phyloP scores from a whole-genome alignment of 2,888 invertebrate species.

The Baronia brevicornis region DNA sequence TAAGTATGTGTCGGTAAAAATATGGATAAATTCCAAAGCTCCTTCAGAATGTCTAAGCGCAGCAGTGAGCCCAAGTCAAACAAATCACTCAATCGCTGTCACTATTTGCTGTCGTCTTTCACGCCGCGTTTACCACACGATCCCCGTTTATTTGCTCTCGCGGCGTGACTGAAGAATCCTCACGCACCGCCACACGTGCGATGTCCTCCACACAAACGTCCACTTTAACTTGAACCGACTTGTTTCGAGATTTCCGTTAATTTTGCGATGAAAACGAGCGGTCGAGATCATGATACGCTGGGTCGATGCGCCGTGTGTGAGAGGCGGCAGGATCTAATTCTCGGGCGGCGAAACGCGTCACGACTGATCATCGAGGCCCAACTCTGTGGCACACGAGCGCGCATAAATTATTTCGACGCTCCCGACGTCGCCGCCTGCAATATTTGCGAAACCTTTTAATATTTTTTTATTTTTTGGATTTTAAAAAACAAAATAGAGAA shows the following conservation, averaged over 20 bases:
- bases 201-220: conserved; percentile 18
- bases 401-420: conserved; percentile 48
- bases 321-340: conserved; percentile 47
- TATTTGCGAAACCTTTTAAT: conserved; percentile 6
- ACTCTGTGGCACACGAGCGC: conserved; percentile 47
- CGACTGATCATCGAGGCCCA: conserved; percentile 33
- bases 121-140: conserved; percentile 26
- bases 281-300: conserved; percentile 17
- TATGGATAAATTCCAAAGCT: no score
- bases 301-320: conserved; percentile 23
- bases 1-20: conserved; percentile 18
- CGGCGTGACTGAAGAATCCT: conserved; percentile 46
- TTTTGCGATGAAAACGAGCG: conserved; percentile 1
- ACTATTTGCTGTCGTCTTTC: conserved; percentile 25
- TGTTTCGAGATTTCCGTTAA: background rate
- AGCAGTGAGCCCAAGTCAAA: conserved; percentile 17
- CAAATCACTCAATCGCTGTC: conserved; percentile 39
- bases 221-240: conserved; percentile 15
- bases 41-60: background rate
- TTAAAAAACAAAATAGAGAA: conserved; percentile 3
- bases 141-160: conserved; percentile 29
- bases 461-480: background rate
- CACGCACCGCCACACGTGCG: conserved; percentile 42
- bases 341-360: conserved; percentile 41
- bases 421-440: conserved; percentile 12